Conservation (phyloP, 2,797 vertebrate species). For the Crocodylus rhombifer region DNA sequence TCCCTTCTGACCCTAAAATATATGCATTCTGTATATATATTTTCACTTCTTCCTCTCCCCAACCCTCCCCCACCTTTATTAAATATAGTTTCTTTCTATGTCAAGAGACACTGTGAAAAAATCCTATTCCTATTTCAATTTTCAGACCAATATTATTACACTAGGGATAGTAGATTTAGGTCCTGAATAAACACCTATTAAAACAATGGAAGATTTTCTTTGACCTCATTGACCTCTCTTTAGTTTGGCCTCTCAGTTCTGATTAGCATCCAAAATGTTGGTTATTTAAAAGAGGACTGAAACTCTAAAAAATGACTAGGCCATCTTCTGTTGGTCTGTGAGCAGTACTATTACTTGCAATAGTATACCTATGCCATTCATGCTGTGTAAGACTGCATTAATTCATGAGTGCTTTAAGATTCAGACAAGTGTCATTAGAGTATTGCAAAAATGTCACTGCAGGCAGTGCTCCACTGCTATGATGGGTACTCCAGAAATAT, state of each 20-base stretch:
- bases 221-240: rapidly evolving
- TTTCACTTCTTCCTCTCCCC: not conserved
- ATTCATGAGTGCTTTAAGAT: not conserved
- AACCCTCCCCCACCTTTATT: not conserved
- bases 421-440: not conserved
- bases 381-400: not conserved
- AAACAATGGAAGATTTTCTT: not conserved
- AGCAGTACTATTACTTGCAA: not conserved
- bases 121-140: not conserved
- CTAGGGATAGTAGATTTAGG: not conserved
- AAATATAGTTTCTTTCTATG: not conserved
- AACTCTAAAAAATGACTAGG: not conserved
- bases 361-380: not conserved
- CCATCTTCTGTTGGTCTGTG: not conserved
- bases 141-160: rapidly evolving
- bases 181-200: not conserved
- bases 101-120: not conserved
- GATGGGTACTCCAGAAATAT: not conserved
- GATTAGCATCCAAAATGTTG: not conserved
- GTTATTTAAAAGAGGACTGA: not conserved
- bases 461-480: not conserved
- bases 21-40: no score
- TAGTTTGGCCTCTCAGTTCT: not conserved
- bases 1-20: no score
- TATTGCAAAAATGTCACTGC: rapidly evolving